These are phyloP conservation scores for Serilophus lunatus DNA, from an alignment of 2,113 vertebrate genomes.

Conservation along the genomic window DNA sequence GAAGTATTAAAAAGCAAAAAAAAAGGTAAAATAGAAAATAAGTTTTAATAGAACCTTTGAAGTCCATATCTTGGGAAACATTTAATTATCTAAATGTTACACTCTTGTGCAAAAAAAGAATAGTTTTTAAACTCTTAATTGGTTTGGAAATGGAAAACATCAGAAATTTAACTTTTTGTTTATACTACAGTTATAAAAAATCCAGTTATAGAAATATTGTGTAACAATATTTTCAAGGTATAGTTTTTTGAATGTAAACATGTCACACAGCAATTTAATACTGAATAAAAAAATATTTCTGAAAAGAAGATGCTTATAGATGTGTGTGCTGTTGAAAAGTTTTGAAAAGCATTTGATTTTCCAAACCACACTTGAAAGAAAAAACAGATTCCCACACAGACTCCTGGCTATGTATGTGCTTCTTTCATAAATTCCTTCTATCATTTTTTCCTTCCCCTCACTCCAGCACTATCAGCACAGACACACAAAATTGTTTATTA, in stretches of 20 bases:
- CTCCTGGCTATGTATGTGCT: not conserved
- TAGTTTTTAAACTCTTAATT: slow-evolving; percentile 70
- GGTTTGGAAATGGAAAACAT: not conserved
- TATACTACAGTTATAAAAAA: not conserved
- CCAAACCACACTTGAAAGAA: slow-evolving; percentile 54
- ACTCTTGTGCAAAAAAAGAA: slow-evolving; percentile 40
- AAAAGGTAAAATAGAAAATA: not conserved
- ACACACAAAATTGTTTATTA: not conserved
- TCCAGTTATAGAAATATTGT: not conserved
- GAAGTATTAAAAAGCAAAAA: not conserved
- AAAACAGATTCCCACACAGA: slow-evolving; percentile 33
- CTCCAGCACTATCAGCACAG: slow-evolving; percentile 7
- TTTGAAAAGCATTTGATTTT: slow-evolving; percentile 41
- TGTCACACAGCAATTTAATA: not conserved
- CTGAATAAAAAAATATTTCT: not conserved
- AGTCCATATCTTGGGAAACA: slow-evolving; percentile 37
- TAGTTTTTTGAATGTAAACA: not conserved
- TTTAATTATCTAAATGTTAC: slow-evolving; percentile 41
- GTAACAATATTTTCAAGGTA: not conserved
- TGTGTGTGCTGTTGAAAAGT: slow-evolving; percentile 34
- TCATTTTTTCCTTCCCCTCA: not conserved
- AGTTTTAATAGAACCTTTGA: slow-evolving; percentile 34
- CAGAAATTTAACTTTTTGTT: not conserved
- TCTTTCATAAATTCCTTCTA: slow-evolving; percentile 12
- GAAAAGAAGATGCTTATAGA: slow-evolving; percentile 12